These are phyloP conservation scores for Borostomias antarcticus DNA, from an alignment of 2,797 vertebrate genomes.

Conservation along the genomic window DNA sequence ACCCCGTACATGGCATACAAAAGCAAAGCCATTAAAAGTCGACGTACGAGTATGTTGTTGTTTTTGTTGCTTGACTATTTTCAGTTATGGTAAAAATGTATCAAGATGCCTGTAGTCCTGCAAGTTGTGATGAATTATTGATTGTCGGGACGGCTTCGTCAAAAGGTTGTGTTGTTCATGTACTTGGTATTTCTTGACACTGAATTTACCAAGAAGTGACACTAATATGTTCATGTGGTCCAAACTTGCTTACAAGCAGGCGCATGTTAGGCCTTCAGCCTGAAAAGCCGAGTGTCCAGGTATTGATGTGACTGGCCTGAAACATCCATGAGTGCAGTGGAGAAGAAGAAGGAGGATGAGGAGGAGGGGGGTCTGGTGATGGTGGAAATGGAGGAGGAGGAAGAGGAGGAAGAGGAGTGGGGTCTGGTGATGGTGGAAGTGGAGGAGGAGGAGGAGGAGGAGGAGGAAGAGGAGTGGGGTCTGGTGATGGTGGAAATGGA, in stretches of 20 bases:
- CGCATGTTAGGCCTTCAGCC: slow-evolving; percentile 69
- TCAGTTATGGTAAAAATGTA: slow-evolving; percentile 67
- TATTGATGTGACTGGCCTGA: slow-evolving; percentile 72
- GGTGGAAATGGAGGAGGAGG: slow-evolving; percentile 44
- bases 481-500: slow-evolving; percentile 20
- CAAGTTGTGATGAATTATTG: slow-evolving; percentile 82
- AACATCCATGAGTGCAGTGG: slow-evolving; percentile 56
- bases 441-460: slow-evolving; percentile 52
- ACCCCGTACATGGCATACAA: slow-evolving; percentile 69
- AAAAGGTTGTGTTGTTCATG: slow-evolving; percentile 66
- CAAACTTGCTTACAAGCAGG: slow-evolving; percentile 86
- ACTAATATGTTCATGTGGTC: slow-evolving; percentile 78
- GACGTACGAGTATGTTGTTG: slow-evolving; percentile 54
- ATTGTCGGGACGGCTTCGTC: slow-evolving; percentile 74
- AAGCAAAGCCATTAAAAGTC: slow-evolving; percentile 68
- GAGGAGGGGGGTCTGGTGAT: slow-evolving; percentile 13
- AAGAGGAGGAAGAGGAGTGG: slow-evolving; percentile 38
- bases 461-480: slow-evolving; percentile 16
- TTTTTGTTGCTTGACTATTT: slow-evolving; percentile 40
- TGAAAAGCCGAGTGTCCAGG: slow-evolving; percentile 69
- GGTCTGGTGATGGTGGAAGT: slow-evolving; percentile 20
- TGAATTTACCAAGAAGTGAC: slow-evolving; percentile 82
- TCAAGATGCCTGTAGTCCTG: slow-evolving; percentile 73
- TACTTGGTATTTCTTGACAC: slow-evolving; percentile 80
- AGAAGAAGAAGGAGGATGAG: slow-evolving; percentile 39